Evolutionary conservation across 2,797 vertebrate genomes (phyloP).

Genomic region (Hapalemur alaotrensis): DNA sequence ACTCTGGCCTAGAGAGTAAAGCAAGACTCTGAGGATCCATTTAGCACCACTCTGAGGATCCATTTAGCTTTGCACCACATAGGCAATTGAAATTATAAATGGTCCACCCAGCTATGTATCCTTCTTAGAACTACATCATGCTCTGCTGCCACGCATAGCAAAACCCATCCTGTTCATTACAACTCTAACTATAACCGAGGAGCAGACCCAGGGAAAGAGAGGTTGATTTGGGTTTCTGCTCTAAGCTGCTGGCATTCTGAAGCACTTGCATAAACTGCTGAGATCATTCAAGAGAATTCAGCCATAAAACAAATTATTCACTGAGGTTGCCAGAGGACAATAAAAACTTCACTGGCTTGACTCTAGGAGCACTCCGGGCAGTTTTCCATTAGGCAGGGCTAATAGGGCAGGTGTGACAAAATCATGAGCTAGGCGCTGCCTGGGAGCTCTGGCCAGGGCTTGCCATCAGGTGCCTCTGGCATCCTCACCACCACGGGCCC

Average conservation of each 20-base stretch:
- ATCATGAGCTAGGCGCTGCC: not conserved
- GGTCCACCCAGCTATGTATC: not conserved
- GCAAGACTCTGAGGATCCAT: not conserved
- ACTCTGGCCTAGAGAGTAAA: not conserved
- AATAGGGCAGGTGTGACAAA: slow-evolving; percentile 19
- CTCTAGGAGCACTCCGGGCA: not conserved
- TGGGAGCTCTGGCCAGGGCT: not conserved
- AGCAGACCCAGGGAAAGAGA: not conserved
- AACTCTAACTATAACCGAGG: not conserved
- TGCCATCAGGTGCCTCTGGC: not conserved
- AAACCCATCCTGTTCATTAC: not conserved
- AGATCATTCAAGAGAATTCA: not conserved
- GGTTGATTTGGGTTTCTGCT: not conserved
- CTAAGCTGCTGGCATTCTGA: not conserved
- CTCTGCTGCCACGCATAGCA: not conserved
- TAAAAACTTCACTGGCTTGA: not conserved
- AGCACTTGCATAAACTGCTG: not conserved
- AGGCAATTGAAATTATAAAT: not conserved
- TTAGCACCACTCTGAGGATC: not conserved
- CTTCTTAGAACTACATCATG: not conserved
- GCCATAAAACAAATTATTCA: slow-evolving; percentile 41
- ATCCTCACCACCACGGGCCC: not conserved
- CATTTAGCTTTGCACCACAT: not conserved
- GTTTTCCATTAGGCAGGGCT: not conserved
- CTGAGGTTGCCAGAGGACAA: not conserved